A percentile compares a stretch with the other conserved stretches of the same genome.
Evolutionary conservation across 1,140 invertebrate genomes (phyloP).

Genomic region (Camponotus pennsylvanicus): DNA sequence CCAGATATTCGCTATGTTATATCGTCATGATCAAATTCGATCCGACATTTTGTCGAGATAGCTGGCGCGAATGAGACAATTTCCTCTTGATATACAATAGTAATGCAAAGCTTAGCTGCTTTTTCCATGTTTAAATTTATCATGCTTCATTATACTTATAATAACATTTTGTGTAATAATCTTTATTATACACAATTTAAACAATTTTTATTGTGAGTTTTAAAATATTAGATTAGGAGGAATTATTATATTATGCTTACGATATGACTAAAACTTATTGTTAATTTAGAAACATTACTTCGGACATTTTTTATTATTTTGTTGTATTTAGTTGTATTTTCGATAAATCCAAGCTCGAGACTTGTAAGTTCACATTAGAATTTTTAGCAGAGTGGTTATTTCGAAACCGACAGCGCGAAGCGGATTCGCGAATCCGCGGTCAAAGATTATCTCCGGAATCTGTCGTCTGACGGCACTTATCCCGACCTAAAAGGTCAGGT

Average conservation of each 20-base stretch:
- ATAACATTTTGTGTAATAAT: not conserved
- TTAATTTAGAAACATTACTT: not conserved
- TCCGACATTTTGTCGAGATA: conserved; percentile 21
- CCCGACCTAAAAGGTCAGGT: conserved; percentile 72
- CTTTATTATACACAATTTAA: not conserved
- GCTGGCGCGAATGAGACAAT: conserved; percentile 14
- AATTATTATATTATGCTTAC: not conserved
- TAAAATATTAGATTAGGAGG: not conserved
- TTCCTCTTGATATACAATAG: not conserved
- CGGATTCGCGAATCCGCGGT: conserved; percentile 68
- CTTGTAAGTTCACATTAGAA: not conserved
- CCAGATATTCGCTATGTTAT: conserved; percentile 46
- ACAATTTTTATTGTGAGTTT: not conserved
- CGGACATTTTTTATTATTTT: not conserved
- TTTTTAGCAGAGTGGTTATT: not conserved
- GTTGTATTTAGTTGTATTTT: not conserved
- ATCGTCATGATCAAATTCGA: conserved; percentile 55
- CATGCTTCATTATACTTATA: not conserved
- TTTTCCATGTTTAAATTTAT: not conserved
- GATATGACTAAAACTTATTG: not conserved
- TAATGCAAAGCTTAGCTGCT: not conserved
- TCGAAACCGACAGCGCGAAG: conserved; percentile 43
- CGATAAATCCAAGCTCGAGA: not conserved
- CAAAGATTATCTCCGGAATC: conserved; percentile 72
- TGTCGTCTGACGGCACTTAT: conserved; percentile 73